These are phyloP conservation scores for Biston betularia DNA, from an alignment of 2,888 invertebrate species.

Conservation along the genomic window DNA sequence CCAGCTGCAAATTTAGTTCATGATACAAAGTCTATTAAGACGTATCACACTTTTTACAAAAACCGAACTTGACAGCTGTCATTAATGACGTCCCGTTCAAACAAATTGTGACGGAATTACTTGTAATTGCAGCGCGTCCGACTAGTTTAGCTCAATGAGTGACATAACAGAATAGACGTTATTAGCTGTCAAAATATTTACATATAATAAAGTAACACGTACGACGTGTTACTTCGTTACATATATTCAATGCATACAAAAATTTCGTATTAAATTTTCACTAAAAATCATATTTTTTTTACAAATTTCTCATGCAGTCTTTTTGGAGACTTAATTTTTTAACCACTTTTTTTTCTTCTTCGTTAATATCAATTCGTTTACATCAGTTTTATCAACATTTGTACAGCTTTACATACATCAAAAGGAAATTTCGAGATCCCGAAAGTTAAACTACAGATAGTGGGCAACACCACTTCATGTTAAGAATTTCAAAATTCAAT, in stretches of 20 bases:
- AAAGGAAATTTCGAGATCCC: conserved; percentile 35
- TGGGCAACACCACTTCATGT: not conserved
- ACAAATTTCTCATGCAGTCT: conserved; percentile 37
- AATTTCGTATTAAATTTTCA: conserved; percentile 11
- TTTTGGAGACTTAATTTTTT: conserved; percentile 34
- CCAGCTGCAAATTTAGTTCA: not conserved
- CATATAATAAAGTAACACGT: conserved; percentile 23
- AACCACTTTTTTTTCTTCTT: conserved; percentile 20
- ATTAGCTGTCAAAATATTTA: conserved; percentile 41
- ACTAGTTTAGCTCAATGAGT: not conserved
- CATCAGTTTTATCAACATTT: conserved; percentile 33
- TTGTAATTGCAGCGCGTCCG: too few species aligned
- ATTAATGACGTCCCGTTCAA: too few species aligned
- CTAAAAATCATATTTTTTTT: conserved; percentile 28
- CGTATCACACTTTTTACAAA: too few species aligned
- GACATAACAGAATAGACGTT: not conserved
- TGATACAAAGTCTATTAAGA: not conserved
- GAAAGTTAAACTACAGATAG: conserved; percentile 16
- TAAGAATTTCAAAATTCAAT: conserved; percentile 15
- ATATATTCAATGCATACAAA: conserved; percentile 16
- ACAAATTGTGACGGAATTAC: too few species aligned
- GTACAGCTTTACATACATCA: conserved; percentile 33
- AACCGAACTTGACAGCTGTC: not conserved
- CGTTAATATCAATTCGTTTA: conserved; percentile 37
- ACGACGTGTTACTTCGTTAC: not conserved